Evolutionary conservation across 1,140 invertebrate species (phyloP), one percentile per base, ranked within the genome.

Genomic region (Drosophila hydei): DNA sequence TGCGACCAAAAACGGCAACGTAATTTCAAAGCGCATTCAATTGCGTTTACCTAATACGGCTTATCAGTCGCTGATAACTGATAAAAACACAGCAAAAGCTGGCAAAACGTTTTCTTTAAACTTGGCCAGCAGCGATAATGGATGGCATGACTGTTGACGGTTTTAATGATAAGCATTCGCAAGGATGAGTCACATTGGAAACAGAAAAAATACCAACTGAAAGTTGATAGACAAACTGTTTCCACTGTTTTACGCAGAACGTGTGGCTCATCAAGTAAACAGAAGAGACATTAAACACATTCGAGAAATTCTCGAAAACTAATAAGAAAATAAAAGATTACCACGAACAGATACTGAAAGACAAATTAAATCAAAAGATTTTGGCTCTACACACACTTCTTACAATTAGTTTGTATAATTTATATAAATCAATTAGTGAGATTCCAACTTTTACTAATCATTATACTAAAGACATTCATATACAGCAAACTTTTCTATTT

Each of bases 11-110:
- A 87, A 72, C 80, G 80, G 80, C 80, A 69, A 80, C 77, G 74
- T 70, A 74, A 75, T 85, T 77, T 77, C 52, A 64, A 85, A 85
- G 80, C 81, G 80, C 81, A 85, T 74, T 80, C 60, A 78, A 71
- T 85, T 60, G 72, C 55, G 72, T 77, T 64, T 55, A 63, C 80
- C 77, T 77, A 75, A 60, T 72, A 72, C 51, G 62, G 79, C 81
- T 85, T 85, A 85, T 85, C 80, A 65, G 61, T 45, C 36, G 70
- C 61, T 54, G 52, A 75, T 64, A 27, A 40, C 68, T 65, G 68
- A 71, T 81, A 73, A 73, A 72, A 50, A 14, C 12, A 27, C 30
- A 33, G 51, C n/a, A 51, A 72, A 72, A 36, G 30, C 30, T 54
- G 50, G 58, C 67, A 62, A 55, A 65, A 84, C 70, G 75, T 68